These are phyloP conservation scores for Anoplius nigerrimus DNA, from an alignment of 2,888 invertebrate species.

Conservation along the genomic window DNA sequence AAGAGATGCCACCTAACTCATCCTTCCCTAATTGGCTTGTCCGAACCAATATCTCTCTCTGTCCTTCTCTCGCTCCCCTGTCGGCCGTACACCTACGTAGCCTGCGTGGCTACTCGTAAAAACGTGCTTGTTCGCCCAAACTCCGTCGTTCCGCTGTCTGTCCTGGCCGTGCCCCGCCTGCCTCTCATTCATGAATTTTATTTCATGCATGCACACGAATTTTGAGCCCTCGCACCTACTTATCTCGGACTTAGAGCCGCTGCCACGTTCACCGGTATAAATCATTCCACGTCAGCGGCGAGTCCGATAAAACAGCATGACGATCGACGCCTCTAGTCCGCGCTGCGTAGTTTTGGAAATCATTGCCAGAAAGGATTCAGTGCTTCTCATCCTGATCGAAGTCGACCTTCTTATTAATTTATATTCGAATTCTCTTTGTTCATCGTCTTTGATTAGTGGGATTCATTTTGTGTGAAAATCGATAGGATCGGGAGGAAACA, in stretches of 20 bases:
- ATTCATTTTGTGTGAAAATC: not conserved
- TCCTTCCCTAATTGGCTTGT: constrained; percentile 52
- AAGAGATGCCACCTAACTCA: constrained; percentile 46
- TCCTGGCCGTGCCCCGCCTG: no score
- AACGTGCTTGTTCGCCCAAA: not conserved
- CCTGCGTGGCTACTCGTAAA: not conserved
- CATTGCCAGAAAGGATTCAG: no score
- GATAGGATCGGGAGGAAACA: constrained; percentile 32
- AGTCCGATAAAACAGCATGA: not conserved
- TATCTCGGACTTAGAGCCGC: no score
- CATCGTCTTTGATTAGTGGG: not conserved
- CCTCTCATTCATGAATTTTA: no score
- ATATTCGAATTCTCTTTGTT: not conserved
- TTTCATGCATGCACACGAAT: no score
- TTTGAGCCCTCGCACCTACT: no score
- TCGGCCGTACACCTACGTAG: constrained; percentile 12
- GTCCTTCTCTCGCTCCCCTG: constrained; percentile 25
- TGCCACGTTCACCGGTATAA: no score
- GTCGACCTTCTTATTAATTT: not conserved
- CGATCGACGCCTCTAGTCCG: not conserved
- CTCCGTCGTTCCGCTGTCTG: no score
- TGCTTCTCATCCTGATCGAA: no score
- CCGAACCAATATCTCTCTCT: constrained; percentile 39
- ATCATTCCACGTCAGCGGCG: no score
- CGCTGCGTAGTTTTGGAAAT: not conserved